Percentiles rank a stretch among this genome's conserved stretches.
Evolutionary conservation across 2,113 vertebrate genomes (phyloP).

Genomic region (Prunella himalayana): DNA sequence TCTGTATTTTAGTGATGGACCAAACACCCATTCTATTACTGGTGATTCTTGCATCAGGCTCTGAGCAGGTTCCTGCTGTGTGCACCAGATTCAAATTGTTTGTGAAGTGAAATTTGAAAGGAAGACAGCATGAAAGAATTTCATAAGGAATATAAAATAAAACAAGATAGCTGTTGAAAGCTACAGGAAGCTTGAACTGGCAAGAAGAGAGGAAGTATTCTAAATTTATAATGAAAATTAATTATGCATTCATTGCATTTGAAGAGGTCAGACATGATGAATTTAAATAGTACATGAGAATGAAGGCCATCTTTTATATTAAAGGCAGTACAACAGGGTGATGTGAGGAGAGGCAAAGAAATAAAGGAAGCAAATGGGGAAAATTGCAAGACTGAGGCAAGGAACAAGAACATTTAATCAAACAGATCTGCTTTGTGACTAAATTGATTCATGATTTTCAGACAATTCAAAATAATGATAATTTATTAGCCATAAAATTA

Average conservation of each 20-base stretch:
- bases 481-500: constrained; percentile 21
- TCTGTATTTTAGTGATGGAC: not conserved
- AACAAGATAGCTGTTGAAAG: constrained; percentile 45
- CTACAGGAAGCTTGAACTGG: constrained; percentile 25
- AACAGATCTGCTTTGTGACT: constrained; percentile 6
- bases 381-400: constrained; percentile 4
- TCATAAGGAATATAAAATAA: constrained; percentile 33
- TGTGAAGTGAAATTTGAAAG: constrained; percentile 1
- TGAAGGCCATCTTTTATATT: constrained; percentile 8
- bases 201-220: constrained; percentile 49
- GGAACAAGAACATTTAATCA: constrained; percentile 3
- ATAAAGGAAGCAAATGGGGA: not conserved
- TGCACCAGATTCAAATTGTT: not conserved
- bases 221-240: constrained; percentile 70
- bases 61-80: not conserved
- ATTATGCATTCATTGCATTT: constrained; percentile 59
- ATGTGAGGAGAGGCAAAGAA: not conserved
- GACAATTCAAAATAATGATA: constrained; percentile 36
- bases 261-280: constrained; percentile 61
- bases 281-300: constrained; percentile 35
- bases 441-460: constrained; percentile 26
- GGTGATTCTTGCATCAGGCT: not conserved
- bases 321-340: constrained; percentile 3
- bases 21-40: not conserved
- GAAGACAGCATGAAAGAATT: not conserved